A percentile compares a stretch with the other conserved stretches of the same genome.
Conservation (phyloP, 2,888 invertebrate genomes). For the Sceliomorpha sp. region DNA sequence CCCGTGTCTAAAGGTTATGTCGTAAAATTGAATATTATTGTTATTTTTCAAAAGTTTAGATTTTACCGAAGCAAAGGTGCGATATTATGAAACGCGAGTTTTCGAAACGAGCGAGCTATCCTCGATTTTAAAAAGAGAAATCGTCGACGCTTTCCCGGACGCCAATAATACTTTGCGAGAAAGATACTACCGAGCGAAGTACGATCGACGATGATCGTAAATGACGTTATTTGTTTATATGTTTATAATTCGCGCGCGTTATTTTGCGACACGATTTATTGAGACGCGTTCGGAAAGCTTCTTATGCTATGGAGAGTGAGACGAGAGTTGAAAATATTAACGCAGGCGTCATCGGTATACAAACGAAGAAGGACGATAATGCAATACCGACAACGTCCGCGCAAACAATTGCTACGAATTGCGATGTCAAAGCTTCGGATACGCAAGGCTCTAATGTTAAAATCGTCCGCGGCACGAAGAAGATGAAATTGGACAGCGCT, state of each 20-base stretch:
- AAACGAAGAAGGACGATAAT: constrained; percentile 26
- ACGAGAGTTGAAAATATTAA: constrained; percentile 8
- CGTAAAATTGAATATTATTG: background rate
- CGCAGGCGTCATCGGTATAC: background rate
- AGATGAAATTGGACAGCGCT: constrained; percentile 68
- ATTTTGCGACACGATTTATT: background rate
- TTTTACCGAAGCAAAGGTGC: too few species aligned
- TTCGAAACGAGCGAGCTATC: too few species aligned
- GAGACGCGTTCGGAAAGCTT: background rate
- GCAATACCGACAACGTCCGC: constrained; percentile 10
- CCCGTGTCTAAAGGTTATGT: background rate
- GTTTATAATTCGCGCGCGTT: background rate
- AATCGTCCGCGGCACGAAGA: constrained; percentile 74
- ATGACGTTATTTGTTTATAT: too few species aligned
- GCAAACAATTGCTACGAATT: constrained; percentile 3
- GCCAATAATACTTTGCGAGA: too few species aligned
- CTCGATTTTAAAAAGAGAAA: too few species aligned
- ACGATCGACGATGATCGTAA: too few species aligned
- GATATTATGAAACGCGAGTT: too few species aligned
- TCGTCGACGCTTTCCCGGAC: too few species aligned
- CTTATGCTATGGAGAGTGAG: constrained; percentile 30
- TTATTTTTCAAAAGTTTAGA: background rate
- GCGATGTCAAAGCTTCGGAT: constrained; percentile 22
- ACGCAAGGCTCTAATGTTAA: constrained; percentile 57
- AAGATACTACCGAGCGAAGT: too few species aligned